Evolutionary conservation across 92 coral and sea anemone genomes (phyloP), one percentile per base, ranked within the genome.

Genomic region (Phenganax marumi): DNA sequence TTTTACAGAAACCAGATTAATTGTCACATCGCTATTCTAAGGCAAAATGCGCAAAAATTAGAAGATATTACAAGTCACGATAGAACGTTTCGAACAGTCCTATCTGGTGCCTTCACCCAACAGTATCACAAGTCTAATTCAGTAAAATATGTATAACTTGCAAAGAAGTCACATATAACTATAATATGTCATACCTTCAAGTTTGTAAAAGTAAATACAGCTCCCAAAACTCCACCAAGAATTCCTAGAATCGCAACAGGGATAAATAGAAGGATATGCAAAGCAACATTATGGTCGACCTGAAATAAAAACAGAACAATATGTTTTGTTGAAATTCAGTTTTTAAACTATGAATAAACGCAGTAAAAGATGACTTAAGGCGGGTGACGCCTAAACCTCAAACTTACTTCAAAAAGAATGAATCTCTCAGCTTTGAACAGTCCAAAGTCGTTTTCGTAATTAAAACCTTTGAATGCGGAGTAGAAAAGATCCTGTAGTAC

Each of bases 391-490:
- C n/a, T 56, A 56, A 14, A 56, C 17, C 63, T 56, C 21, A 14
- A 56, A 56, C 21, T 56, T 47, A 93, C 98, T 93, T 95, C 97
- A 85, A 95, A 95, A 11, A 95, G 73, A 57, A 95, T 95, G 89
- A 92, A 92, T 66, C 91, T 91, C 58, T 95, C 97, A 39, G 98
- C 91, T 84, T 95, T 95, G 76, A 96, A 96, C 64, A 92, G 79
- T 51, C 99, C 99, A 87, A 96, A 96, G 13, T 96, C 91, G 8
- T 97, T 97, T 87, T 92, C 93, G 64, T 96, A 96, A 70, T 81
- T 85, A 80, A 96, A 96, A 10, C 99, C 99, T 79, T 92, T 94
- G 87, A 96, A 96, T 6, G 99, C 99, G 25, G 99, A 96, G 87
- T 96, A 92, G 77, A 96, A 96, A 81, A 96, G 85, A 85, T 96